A percentile compares a stretch with the other conserved stretches of the same genome.
These are phyloP conservation scores for Catharus ustulatus DNA, from an alignment of 2,797 vertebrate genomes.

Conservation along the genomic window DNA sequence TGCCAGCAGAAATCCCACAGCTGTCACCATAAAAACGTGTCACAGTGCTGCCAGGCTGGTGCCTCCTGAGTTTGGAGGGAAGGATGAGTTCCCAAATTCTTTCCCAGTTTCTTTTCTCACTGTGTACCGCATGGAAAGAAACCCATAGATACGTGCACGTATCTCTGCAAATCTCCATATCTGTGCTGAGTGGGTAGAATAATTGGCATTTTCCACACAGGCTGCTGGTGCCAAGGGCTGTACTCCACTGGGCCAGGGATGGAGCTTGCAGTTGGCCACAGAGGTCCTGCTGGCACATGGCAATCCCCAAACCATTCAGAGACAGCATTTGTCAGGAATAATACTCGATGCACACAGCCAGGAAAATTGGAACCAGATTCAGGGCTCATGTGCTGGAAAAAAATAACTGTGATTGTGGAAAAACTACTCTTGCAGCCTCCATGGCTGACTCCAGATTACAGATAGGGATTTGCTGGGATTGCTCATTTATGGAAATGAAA, in stretches of 20 bases:
- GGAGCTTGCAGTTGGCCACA: neutral
- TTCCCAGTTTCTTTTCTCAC: neutral
- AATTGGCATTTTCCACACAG: neutral
- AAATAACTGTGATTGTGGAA: neutral
- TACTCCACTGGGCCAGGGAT: neutral
- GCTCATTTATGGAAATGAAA: neutral
- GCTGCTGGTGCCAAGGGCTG: fast-evolving
- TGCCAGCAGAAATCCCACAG: neutral
- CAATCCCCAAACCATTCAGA: neutral
- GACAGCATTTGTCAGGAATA: neutral
- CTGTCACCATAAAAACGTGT: fast-evolving
- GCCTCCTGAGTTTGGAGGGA: neutral
- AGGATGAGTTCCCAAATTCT: neutral
- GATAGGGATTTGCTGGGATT: neutral
- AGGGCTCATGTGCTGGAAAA: neutral
- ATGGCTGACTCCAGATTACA: neutral
- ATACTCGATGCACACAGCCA: neutral
- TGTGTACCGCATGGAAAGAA: too few relatives aligned
- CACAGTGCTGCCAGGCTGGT: neutral
- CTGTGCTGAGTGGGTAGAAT: neutral
- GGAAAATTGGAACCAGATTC: constrained; percentile 7
- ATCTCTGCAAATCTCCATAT: neutral
- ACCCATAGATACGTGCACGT: fast-evolving
- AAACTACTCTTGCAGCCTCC: neutral
- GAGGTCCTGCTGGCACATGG: neutral